Evolutionary conservation across 1,140 invertebrate genomes (phyloP), one percentile per base, ranked within the genome.

Genomic region (Augochlora pura): DNA sequence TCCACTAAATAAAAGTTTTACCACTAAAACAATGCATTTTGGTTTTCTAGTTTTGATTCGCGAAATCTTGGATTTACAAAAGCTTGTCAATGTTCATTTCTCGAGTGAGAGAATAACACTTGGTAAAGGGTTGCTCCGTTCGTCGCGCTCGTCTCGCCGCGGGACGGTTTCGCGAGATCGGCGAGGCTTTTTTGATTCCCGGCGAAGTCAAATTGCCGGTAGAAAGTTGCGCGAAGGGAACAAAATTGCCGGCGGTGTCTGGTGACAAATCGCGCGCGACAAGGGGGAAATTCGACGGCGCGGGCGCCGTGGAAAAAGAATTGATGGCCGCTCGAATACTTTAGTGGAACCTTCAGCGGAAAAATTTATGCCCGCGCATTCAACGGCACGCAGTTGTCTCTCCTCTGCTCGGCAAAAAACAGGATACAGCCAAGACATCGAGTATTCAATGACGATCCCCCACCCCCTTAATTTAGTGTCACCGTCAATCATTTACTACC

Each of bases 241-340:
- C 32, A 9, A 9, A 64, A 64, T 64, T 39, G 62, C 32, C 1
- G 62, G 62, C 18, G 62, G 27, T n/a, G 18, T 64, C 38, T 64
- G 6, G 38, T 64, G 62, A 64, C 62, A 64, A 64, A 64, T 64
- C 62, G 62, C 18, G 32, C 62, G 32, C 18, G 62, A 39, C 62
- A 64, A 12, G 18, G 38, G 25, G 32, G 32, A 64, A 64, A 64
- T 64, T 64, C 32, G 62, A 64, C 21, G 62, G 62, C 7, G 39
- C 62, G 25, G 25, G 21, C 62, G n/a, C 10, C 23, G 65, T n/a
- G 27, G 23, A 14, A 66, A 27, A 46, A 18, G 39, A 66, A 66
- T 46, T 49, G 39, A 66, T 66, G 23, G 65, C 39, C n/a, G n/a
- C 65, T 66, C 39, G 39, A 65, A 49, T 46, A 23, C 64, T 46